These are phyloP conservation scores for Drosophila yakuba DNA, from an alignment of 1,140 invertebrate genomes.

Conservation along the genomic window DNA sequence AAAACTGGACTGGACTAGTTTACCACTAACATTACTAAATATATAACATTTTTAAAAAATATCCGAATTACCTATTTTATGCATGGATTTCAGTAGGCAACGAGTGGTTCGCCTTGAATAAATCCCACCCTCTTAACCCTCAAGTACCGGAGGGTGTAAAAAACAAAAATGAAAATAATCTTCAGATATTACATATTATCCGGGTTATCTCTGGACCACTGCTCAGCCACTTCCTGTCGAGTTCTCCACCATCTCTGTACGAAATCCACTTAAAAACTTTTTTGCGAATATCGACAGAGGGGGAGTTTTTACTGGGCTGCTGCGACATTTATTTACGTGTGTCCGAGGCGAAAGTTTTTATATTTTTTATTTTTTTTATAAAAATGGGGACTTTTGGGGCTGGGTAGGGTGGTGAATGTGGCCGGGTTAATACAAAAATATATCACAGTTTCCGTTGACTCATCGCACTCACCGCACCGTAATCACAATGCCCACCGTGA, in stretches of 20 bases:
- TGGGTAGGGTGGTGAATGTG: background rate
- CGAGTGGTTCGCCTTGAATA: background rate
- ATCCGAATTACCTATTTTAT: background rate
- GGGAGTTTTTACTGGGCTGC: conserved; percentile 48
- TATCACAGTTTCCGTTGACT: conserved; percentile 50
- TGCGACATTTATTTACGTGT: conserved; percentile 75
- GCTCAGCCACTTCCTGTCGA: conserved; percentile 2
- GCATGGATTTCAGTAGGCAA: background rate
- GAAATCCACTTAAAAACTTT: conserved; percentile 81
- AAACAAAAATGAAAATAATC: conserved; percentile 54
- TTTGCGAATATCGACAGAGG: conserved; percentile 37
- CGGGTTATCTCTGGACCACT: conserved; percentile 26
- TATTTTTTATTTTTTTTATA: background rate
- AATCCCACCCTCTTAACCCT: background rate
- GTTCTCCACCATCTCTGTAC: conserved; percentile 39
- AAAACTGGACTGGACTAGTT: no score
- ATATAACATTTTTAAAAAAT: no score
- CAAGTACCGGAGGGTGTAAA: background rate
- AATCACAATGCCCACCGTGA: conserved; percentile 74
- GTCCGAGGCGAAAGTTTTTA: conserved; percentile 63
- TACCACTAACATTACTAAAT: no score
- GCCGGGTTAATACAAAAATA: background rate
- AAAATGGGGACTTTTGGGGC: conserved; percentile 29
- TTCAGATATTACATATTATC: conserved; percentile 78
- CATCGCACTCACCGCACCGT: conserved; percentile 80